Evolutionary conservation across 2,888 invertebrate genomes (phyloP).

Genomic region (Machimus rusticus): DNA sequence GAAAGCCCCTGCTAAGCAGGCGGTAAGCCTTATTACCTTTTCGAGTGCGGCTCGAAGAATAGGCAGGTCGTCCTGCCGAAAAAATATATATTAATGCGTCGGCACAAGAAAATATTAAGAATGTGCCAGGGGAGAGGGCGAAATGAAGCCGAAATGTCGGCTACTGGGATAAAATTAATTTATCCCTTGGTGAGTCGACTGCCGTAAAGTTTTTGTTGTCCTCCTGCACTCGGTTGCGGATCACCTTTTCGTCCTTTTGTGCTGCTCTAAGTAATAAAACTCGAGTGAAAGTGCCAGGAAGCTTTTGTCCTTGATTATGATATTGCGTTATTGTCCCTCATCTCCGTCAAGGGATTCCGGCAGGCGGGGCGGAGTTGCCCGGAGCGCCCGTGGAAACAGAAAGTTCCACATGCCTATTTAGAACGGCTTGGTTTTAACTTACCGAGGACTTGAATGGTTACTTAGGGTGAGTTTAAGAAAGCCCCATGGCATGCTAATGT

Average conservation of each 20-base stretch:
- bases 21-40: background rate
- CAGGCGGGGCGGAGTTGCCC: background rate
- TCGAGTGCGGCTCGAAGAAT: background rate
- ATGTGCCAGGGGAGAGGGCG: background rate
- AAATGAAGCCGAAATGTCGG: background rate
- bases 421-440: constrained; percentile 18
- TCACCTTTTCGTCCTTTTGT: constrained; percentile 33
- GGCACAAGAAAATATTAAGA: background rate
- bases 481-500: constrained; percentile 25
- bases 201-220: constrained; percentile 24
- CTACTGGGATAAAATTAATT: constrained; percentile 29
- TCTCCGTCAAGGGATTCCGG: constrained; percentile 12
- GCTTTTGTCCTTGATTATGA: constrained; percentile 36
- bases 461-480: constrained; percentile 12
- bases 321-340: constrained; percentile 25
- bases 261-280: constrained; percentile 11
- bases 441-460: constrained; percentile 12
- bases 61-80: background rate
- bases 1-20: background rate
- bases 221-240: constrained; percentile 11
- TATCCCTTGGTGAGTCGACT: constrained; percentile 2
- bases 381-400: background rate
- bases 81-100: background rate
- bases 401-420: constrained; percentile 30
- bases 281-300: constrained; percentile 15